Percentiles rank a stretch among this genome's conserved stretches.
phyloP scores from a whole-genome alignment of 2,113 vertebrate genomes.

The Fulica atra region DNA sequence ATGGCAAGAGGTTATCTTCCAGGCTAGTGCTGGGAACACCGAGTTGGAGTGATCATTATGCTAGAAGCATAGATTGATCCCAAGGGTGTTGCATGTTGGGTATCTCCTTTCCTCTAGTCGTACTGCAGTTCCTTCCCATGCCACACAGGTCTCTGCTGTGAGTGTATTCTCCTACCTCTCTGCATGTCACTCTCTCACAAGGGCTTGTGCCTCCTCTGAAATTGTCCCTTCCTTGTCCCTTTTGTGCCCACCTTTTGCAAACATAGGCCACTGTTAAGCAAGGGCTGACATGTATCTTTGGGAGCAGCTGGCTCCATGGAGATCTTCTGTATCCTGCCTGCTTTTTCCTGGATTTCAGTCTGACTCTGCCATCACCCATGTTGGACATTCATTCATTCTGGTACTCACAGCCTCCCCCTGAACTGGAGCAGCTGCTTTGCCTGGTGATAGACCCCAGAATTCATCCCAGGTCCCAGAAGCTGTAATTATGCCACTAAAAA shows the following conservation, averaged over 20 bases:
- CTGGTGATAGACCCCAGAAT: background rate
- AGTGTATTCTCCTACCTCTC: background rate
- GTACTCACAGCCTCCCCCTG: background rate
- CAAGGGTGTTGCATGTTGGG: background rate
- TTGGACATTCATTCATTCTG: background rate
- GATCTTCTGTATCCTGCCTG: background rate
- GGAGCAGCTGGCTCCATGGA: background rate
- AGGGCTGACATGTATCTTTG: background rate
- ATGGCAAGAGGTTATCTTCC: background rate
- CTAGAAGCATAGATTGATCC: background rate
- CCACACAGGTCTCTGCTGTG: accelerated
- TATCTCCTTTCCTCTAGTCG: background rate
- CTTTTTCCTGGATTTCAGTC: background rate
- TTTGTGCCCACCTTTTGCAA: background rate
- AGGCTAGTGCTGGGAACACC: background rate
- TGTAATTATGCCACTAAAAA: background rate
- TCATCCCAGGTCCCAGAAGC: background rate
- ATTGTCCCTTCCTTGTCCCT: background rate
- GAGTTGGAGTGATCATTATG: background rate
- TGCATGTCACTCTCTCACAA: background rate
- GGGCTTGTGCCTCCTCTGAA: background rate
- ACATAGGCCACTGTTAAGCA: background rate
- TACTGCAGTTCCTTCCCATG: background rate
- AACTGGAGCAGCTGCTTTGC: background rate
- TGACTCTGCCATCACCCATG: background rate